Evolutionary conservation across 2,888 invertebrate genomes (phyloP), one percentile per base, ranked within the genome.

Genomic region (Stenoptilia bipunctidactyla): DNA sequence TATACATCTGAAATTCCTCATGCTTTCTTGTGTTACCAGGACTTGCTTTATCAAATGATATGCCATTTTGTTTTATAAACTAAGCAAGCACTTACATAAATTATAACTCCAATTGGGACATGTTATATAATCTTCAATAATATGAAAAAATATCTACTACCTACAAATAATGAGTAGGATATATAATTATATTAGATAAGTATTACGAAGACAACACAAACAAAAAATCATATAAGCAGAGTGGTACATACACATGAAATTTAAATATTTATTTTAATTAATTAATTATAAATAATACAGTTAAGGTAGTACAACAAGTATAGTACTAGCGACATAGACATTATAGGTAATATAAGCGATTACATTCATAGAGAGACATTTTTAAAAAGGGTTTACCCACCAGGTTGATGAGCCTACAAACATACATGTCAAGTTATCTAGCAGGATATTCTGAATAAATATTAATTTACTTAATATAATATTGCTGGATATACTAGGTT

Each of bases 21-120:
- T 61, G 10, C 30, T 30, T 30, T 30, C 30, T 30, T 30, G 30
- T 30, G 4, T 30, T 9, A 8, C 12, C 30, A 30, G 9, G 61
- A 59, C 60, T 39, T 58, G 58, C 58, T 61, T 46, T 65, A 37
- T 34, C 57, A 60, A 63, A 67, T 82, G 80, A 82, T 82, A 82
- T 82, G 80, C 76, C 68, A 74, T 71, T 68, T 52, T 50, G 53
- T 40, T 30, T 30, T 30, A 30, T 30, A 30, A 30, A 61, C 58
- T 60, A 30, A 12, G 20, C 20, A 20, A 20, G 20, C 20, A 20
- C 8, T 20, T n/a, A 8, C 12, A 30, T 12, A 30, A 39, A 34
- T 39, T 15, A 39, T 34, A 39, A 30, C 12, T 8, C 30, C 30
- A 30, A 30, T 30, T 9, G 9, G 4, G 30, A 30, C 20, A 20